Conservation (phyloP, 2,113 vertebrate genomes). For the Dolichallabes microphthalmus region DNA sequence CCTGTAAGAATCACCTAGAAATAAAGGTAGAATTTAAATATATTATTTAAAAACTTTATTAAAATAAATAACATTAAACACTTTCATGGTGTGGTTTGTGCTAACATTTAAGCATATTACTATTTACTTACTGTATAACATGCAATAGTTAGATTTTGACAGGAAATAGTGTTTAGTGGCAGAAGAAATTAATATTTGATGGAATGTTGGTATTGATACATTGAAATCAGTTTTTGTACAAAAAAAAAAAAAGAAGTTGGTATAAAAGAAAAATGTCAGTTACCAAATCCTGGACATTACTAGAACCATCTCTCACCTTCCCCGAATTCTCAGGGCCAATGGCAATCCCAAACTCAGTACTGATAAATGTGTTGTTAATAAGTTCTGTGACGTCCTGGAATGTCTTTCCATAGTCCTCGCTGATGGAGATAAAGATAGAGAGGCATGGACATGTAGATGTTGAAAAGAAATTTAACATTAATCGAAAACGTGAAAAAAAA, state of each 20-base stretch:
- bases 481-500: conserved; percentile 7
- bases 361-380: conserved; percentile 91
- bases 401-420: conserved; percentile 88
- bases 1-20: conserved; percentile 86
- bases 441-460: conserved; percentile 5
- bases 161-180: not conserved
- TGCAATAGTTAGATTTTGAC: not conserved
- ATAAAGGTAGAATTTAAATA: conserved; percentile 39
- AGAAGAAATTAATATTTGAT: conserved; percentile 30
- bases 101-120: not conserved
- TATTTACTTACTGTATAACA: not conserved
- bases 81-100: not conserved
- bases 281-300: not conserved
- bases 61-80: not conserved
- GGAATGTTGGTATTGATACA: conserved; percentile 9
- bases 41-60: not conserved
- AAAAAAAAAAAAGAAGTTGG: no score
- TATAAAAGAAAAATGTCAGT: conserved; percentile 4
- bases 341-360: conserved; percentile 86
- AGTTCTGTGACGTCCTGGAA: conserved; percentile 84
- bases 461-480: conserved; percentile 30
- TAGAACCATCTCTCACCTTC: conserved; percentile 72
- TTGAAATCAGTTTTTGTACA: no score
- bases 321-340: conserved; percentile 87
- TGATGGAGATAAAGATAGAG: conserved; percentile 56